These are phyloP conservation scores for Strix aluco DNA, from an alignment of 2,113 vertebrate genomes.

Conservation along the genomic window DNA sequence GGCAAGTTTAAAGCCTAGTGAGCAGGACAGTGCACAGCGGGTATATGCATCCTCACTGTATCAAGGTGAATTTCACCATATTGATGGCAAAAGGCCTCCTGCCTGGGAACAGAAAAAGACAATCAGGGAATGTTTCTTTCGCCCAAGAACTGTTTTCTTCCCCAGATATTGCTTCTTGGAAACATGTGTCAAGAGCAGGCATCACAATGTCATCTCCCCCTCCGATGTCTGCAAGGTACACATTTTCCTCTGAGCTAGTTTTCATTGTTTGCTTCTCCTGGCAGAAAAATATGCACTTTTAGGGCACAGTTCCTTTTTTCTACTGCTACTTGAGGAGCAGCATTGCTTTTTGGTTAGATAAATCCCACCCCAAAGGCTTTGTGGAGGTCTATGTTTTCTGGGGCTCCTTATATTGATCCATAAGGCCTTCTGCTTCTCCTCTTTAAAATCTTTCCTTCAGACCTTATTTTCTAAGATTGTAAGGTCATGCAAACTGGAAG, in stretches of 20 bases:
- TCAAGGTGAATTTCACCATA: neutral
- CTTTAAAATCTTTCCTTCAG: neutral
- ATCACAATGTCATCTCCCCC: neutral
- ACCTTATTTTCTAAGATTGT: neutral
- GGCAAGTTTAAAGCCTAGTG: neutral
- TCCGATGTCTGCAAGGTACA: neutral
- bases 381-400: neutral
- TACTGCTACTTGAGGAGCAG: neutral
- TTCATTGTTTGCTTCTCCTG: neutral
- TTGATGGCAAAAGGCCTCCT: neutral
- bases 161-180: neutral
- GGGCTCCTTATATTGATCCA: neutral
- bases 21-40: neutral
- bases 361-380: neutral
- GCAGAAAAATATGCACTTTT: neutral
- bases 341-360: neutral
- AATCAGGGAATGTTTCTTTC: neutral
- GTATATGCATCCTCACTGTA: fast-evolving
- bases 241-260: neutral
- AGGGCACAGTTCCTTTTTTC: neutral
- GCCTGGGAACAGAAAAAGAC: neutral
- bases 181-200: neutral
- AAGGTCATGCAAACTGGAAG: neutral
- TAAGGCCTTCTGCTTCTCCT: neutral
- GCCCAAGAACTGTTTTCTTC: neutral